These are phyloP conservation scores for Solenopsis fugax DNA, from an alignment of 1,140 invertebrate species.

Conservation along the genomic window DNA sequence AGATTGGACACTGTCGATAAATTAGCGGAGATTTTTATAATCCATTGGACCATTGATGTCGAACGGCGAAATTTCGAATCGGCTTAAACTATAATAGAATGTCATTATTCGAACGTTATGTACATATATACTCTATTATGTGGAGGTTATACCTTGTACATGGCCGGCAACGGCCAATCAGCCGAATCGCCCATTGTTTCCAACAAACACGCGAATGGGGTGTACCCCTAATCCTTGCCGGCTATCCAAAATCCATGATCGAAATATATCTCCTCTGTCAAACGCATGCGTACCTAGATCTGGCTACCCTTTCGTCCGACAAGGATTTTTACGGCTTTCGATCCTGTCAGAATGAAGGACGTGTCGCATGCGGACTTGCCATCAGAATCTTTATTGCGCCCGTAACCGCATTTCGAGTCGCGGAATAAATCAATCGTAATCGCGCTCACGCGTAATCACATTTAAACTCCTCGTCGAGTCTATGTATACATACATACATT, in stretches of 20 bases:
- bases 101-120: constrained; percentile 39
- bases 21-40: constrained; percentile 5
- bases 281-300: constrained; percentile 85
- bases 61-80: not conserved
- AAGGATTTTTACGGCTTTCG: constrained; percentile 84
- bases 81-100: constrained; percentile 40
- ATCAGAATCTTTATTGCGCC: constrained; percentile 76
- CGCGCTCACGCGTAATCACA: constrained; percentile 34
- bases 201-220: constrained; percentile 78
- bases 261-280: constrained; percentile 85
- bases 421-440: constrained; percentile 63
- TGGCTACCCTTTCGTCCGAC: constrained; percentile 84
- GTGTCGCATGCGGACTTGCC: constrained; percentile 76
- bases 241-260: constrained; percentile 85
- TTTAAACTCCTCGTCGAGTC: constrained; percentile 24
- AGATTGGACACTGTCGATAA: not conserved
- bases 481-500: too few relatives aligned
- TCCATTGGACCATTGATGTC: not conserved
- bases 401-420: constrained; percentile 64
- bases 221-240: constrained; percentile 82
- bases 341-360: constrained; percentile 79
- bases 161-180: constrained; percentile 65
- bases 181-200: constrained; percentile 82
- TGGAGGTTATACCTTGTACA: constrained; percentile 50
- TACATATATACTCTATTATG: constrained; percentile 31